phyloP scores from a whole-genome alignment of 1,140 invertebrate species.

The Helicoverpa zea region DNA sequence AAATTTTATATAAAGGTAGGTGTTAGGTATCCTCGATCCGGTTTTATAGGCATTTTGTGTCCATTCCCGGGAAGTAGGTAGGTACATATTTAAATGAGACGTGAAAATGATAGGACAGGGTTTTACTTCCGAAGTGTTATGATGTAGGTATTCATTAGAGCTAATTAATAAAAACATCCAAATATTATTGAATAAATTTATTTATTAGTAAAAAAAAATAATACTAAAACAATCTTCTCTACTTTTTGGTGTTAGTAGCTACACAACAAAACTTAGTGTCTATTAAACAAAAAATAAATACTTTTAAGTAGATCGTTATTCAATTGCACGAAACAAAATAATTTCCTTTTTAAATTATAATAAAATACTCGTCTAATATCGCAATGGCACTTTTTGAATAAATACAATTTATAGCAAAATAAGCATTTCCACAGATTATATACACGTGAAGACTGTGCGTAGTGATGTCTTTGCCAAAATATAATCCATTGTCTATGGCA shows the following conservation, averaged over 20 bases:
- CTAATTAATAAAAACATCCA: neutral
- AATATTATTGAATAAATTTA: constrained; percentile 56
- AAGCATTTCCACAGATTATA: constrained; percentile 69
- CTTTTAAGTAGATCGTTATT: constrained; percentile 73
- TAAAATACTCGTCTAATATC: constrained; percentile 54
- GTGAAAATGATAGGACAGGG: too few species aligned
- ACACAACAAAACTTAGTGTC: constrained; percentile 69
- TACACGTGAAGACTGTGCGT: constrained; percentile 63
- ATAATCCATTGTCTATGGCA: constrained; percentile 80
- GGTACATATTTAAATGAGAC: too few species aligned
- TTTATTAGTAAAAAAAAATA: constrained; percentile 69
- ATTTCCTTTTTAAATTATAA: constrained; percentile 45
- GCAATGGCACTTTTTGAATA: constrained; percentile 79
- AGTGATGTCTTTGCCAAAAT: constrained; percentile 64
- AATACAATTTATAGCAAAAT: constrained; percentile 73
- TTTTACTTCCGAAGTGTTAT: too few species aligned
- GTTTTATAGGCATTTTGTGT: too few species aligned
- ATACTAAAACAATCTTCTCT: constrained; percentile 76
- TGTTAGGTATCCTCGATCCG: too few species aligned
- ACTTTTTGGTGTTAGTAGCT: constrained; percentile 86
- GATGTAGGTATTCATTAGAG: too few species aligned
- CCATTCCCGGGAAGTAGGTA: too few species aligned
- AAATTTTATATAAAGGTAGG: too few species aligned
- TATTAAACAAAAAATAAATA: constrained; percentile 77
- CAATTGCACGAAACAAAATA: constrained; percentile 72